Conservation (phyloP, 2,113 vertebrate genomes). For the Tachycineta bicolor region DNA sequence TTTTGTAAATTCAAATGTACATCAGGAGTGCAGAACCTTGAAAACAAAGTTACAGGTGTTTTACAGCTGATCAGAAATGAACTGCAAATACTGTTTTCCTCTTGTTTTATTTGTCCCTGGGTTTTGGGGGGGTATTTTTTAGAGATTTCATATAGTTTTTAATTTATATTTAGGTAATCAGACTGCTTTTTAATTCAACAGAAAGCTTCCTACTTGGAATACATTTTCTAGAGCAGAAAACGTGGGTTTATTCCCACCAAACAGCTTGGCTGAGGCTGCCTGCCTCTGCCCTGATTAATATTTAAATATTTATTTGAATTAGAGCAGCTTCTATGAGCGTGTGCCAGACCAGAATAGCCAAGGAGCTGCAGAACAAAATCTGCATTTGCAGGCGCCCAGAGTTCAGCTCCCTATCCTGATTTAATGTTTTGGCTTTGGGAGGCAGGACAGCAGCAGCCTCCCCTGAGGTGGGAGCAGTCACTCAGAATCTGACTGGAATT, state of each 20-base stretch:
- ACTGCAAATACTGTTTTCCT: background rate
- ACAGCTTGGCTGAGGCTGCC: background rate
- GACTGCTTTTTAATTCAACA: background rate
- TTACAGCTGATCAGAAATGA: background rate
- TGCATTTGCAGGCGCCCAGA: background rate
- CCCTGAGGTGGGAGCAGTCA: background rate
- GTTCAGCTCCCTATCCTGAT: background rate
- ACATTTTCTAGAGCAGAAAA: background rate
- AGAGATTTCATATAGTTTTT: background rate
- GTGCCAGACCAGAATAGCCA: background rate
- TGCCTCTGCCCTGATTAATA: conserved; percentile 25
- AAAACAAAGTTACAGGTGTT: background rate
- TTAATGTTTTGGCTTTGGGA: background rate
- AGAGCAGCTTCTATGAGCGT: background rate
- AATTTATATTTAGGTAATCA: background rate
- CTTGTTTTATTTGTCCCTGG: background rate
- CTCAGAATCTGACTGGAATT: background rate
- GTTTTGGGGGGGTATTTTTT: background rate
- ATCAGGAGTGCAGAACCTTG: background rate
- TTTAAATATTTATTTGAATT: conserved; percentile 31
- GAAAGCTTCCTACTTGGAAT: background rate
- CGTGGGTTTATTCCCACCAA: background rate
- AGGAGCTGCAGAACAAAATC: background rate
- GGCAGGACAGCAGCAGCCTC: background rate
- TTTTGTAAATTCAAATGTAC: background rate